A percentile compares a stretch with the other conserved stretches of the same genome.
Conservation (phyloP, 2,888 invertebrate species). For the Leptothorax acervorum region DNA sequence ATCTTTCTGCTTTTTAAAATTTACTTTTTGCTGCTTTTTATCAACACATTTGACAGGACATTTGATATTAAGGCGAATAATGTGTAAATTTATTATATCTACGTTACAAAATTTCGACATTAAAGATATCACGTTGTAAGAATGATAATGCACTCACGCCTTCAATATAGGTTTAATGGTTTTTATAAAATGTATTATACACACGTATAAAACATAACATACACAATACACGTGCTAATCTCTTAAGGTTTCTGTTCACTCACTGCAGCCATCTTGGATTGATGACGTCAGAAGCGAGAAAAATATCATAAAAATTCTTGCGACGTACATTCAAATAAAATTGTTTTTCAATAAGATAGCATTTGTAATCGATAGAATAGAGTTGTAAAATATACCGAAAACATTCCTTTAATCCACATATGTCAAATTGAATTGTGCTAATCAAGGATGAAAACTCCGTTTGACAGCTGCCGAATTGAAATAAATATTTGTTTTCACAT, state of each 20-base stretch:
- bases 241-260: neutral
- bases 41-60: neutral
- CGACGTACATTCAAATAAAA: no score
- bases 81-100: neutral
- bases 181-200: neutral
- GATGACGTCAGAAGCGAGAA: no score
- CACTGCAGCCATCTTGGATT: no score
- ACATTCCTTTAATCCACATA: no score
- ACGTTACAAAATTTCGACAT: neutral
- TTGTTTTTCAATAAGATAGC: no score
- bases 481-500: no score
- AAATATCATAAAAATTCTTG: no score
- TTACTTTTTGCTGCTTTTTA: neutral
- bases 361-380: no score
- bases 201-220: neutral
- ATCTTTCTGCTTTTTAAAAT: neutral
- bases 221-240: neutral
- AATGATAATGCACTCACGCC: neutral
- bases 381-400: no score
- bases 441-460: no score
- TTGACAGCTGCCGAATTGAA: no score
- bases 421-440: no score
- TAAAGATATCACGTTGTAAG: neutral
- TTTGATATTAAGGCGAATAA: neutral
- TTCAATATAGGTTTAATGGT: neutral